Evolutionary conservation across 2,888 invertebrate genomes (phyloP).

Genomic region (Sminthurinus aureus): DNA sequence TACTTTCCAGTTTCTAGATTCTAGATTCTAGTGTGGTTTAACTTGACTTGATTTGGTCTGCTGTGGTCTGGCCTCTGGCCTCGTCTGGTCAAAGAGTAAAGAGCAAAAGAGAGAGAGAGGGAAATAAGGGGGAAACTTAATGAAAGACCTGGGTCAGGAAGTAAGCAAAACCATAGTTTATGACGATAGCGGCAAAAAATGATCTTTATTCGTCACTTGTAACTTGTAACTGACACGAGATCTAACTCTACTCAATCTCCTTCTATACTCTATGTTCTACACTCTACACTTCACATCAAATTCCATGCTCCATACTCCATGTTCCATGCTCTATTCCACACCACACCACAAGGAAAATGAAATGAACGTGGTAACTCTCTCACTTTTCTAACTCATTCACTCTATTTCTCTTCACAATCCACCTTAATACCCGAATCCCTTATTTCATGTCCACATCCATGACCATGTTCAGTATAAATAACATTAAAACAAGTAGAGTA

Average conservation of each 20-base stretch:
- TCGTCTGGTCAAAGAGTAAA: too few relatives aligned
- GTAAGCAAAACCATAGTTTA: slow-evolving; percentile 50
- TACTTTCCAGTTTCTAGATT: too few relatives aligned
- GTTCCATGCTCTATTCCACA: too few relatives aligned
- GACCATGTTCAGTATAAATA: neutral
- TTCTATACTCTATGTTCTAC: slow-evolving; percentile 35
- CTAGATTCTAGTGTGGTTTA: too few relatives aligned
- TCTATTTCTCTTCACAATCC: slow-evolving; percentile 23
- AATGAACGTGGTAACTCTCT: slow-evolving; percentile 35
- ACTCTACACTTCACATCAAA: neutral
- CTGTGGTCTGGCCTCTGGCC: too few relatives aligned
- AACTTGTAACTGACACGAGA: slow-evolving; percentile 57
- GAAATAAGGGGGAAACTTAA: slow-evolving; percentile 44
- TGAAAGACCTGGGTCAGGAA: slow-evolving; percentile 57
- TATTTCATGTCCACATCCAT: neutral
- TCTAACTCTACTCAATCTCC: slow-evolving; percentile 46
- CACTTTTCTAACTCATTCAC: slow-evolving; percentile 40
- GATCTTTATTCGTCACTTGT: slow-evolving; percentile 59
- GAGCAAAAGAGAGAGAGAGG: neutral
- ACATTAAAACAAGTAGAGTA: too few relatives aligned
- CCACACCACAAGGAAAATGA: too few relatives aligned
- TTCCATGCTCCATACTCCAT: neutral
- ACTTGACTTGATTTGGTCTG: too few relatives aligned
- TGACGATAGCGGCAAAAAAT: slow-evolving; percentile 54
- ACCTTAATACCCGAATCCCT: slow-evolving; percentile 6